A percentile compares a stretch with the other conserved stretches of the same genome.
Evolutionary conservation across 2,797 vertebrate species (phyloP).

Genomic region (Tamandua tetradactyla): DNA sequence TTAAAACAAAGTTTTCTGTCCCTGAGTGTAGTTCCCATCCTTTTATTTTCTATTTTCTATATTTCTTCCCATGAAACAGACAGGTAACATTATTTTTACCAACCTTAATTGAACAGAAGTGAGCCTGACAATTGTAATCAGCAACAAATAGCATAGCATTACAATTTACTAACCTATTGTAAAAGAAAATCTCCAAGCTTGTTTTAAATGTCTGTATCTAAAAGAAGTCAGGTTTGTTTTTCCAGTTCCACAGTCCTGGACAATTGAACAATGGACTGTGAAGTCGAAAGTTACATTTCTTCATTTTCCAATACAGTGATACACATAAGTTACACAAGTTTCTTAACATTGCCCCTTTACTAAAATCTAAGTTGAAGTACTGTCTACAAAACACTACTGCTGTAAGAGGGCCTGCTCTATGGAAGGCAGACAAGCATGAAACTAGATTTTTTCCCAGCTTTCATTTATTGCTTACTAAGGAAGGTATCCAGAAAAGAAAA

Average conservation of each 20-base stretch:
- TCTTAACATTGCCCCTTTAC: conserved; percentile 7
- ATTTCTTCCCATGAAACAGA: neutral
- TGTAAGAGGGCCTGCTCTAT: neutral
- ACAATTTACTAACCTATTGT: neutral
- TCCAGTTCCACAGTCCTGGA: neutral
- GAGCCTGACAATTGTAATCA: neutral
- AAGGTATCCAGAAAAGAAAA: neutral
- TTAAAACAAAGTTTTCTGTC: neutral
- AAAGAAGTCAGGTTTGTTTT: conserved; percentile 42
- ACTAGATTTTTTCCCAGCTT: conserved; percentile 16
- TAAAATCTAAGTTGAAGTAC: conserved; percentile 40
- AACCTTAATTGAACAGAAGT: neutral
- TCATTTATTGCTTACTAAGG: conserved; percentile 18
- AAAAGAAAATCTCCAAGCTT: neutral
- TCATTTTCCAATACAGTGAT: conserved; percentile 33
- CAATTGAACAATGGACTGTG: neutral
- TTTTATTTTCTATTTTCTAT: neutral
- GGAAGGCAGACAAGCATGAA: conserved; percentile 48
- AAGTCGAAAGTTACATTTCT: conserved; percentile 22
- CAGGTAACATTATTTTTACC: neutral
- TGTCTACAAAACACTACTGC: conserved; percentile 17
- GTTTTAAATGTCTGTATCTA: neutral
- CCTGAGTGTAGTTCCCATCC: neutral
- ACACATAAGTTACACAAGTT: neutral
- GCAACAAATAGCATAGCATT: neutral